Base-by-base conservation (phyloP, 2,797 vertebrate species). In the Chiroxiphia lanceolata region DNA sequence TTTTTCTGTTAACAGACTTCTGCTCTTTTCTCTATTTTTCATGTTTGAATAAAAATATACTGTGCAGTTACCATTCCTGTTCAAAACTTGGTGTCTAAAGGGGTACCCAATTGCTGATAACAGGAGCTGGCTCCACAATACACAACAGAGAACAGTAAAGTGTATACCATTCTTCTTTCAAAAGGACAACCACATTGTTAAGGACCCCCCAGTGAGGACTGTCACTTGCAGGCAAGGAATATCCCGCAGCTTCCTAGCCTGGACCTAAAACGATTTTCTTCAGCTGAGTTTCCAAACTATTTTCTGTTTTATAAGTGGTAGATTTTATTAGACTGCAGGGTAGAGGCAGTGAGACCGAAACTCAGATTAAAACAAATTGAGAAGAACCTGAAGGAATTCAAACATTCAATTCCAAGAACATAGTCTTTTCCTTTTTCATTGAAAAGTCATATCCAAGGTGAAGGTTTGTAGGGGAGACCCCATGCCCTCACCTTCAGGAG, bases 161-260 rank as follows among this genome's bases (percentile, higher is more conserved):
- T 13, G 2, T 21, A 26, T n/a, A 20, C 8, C 56, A 77, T 68
- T 67, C 22, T 40, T 71, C 68, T 68, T 75, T 70, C 40, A 82
- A 93, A 78, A 47, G 15, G 1, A 26, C 3, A 3, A 27, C 17
- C 15, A 7, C 13, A 9, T 5, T 16, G 5, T 33, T 34, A 44
- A 59, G n/a, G 18, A 27, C 31, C 34, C 13, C 84, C 13, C 20
- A 25, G 6, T 6, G n/a, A 80, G 33, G 19, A 13, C 8, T 79
- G 42, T 34, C 63, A 14, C 76, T 61, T 91, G 21, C 13, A 5
- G 3, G 8, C 0, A 1, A 64, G 23, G 10, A 22, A 19, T 40
- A 74, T 6, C 13, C 7, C 0, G 0, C 8, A 56, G 22, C 31
- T 59, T 72, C 27, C 42, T 70, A 64, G 34, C 17, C 61, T 54